Evolutionary conservation across 2,113 vertebrate species (phyloP).

Genomic region (Salvelinus namaycush): DNA sequence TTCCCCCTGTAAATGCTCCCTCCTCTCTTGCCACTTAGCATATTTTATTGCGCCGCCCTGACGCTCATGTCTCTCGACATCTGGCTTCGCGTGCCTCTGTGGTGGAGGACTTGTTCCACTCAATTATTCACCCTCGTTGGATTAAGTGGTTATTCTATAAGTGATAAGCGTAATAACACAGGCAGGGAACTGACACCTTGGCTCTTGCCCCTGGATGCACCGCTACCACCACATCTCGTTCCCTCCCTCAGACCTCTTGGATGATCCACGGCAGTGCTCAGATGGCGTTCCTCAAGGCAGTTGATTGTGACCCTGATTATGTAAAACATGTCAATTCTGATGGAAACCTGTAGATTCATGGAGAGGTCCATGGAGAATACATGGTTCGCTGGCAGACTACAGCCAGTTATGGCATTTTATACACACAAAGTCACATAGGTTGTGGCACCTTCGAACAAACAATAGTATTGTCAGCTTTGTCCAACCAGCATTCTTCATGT

Average conservation of each 20-base stretch:
- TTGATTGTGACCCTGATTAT: background rate
- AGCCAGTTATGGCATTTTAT: background rate
- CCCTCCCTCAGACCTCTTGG: background rate
- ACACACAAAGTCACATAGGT: background rate
- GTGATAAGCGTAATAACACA: slow-evolving; percentile 68
- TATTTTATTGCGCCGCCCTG: slow-evolving; percentile 78
- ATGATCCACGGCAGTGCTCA: background rate
- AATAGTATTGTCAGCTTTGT: no score
- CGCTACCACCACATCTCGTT: background rate
- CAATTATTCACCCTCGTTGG: slow-evolving; percentile 81
- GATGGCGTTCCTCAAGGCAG: no score
- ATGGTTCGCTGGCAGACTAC: background rate
- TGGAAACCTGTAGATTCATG: background rate
- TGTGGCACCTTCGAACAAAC: no score
- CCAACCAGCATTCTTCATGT: background rate
- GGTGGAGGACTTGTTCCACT: slow-evolving; percentile 76
- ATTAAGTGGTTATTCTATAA: slow-evolving; percentile 78
- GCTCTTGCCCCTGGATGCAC: slow-evolving; percentile 38
- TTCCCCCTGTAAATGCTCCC: slow-evolving; percentile 63
- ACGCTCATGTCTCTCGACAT: slow-evolving; percentile 67
- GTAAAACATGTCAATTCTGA: background rate
- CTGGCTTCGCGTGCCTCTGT: slow-evolving; percentile 69
- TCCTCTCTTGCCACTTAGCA: slow-evolving; percentile 79
- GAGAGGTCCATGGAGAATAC: background rate
- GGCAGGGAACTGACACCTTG: slow-evolving; percentile 64